Evolutionary conservation across 2,797 vertebrate species (phyloP), one percentile per base, ranked within the genome.

Genomic region (Cryptoprocta ferox): DNA sequence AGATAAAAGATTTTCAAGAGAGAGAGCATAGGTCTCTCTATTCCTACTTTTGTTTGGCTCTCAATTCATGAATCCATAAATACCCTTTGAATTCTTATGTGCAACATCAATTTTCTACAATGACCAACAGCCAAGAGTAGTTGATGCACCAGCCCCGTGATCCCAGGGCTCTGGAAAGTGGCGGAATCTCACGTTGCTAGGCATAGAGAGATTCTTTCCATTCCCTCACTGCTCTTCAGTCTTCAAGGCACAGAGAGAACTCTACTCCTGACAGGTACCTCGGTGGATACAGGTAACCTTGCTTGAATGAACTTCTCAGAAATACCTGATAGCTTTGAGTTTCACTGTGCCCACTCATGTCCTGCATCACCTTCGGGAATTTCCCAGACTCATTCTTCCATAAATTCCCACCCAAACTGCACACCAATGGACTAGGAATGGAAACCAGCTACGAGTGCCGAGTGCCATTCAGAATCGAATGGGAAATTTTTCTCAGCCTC

Each of bases 401-500:
- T 59, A 61, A 63, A 53, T 82, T 63, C 42, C 66, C 56, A 94
- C 66, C 37, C 91, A 79, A 73, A 76, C 1, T 73, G 50, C 35
- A 66, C 28, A 37, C 65, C 37, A 71, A 8, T 50, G 10, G 26
- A 81, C 87, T 12, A 93, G 68, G 30, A 73, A 96, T 42, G 53
- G 39, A 89, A 84, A 93, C 21, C n/a, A 59, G 83, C 15, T 45
- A 32, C 28, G 18, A 86, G 88, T 24, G 45, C 35, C 70, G 5
- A 26, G 68, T 8, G 21, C 56, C 56, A 6, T 48, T 56, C 10
- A 81, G 45, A 84, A 87, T 37, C 18, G 50, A 83, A 73, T 63
- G 39, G n/a, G n/a, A 84, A 89, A 73, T 4, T 28, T 66, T 83
- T 81, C 42, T 92, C 79, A 65, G 85, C 94, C 93, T 96, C 89